Base-by-base conservation (phyloP, 1,140 invertebrate genomes). In the Drosophila mauritiana region DNA sequence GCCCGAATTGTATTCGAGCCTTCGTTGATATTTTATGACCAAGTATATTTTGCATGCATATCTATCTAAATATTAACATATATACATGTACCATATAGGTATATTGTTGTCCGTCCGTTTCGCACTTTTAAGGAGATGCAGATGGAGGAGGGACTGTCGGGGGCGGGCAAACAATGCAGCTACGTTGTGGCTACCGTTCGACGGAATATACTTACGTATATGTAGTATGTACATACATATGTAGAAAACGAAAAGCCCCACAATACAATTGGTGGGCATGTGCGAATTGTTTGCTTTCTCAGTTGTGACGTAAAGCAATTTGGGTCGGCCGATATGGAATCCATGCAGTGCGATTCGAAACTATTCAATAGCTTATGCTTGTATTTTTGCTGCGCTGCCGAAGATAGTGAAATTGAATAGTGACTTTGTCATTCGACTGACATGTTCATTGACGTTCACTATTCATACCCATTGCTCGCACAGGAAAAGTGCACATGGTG, bases 231-330 rank as follows among this genome's bases (percentile, higher is more conserved):
- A 22, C 20, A 31, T 31, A 31, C 5, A 5, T 8, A 31, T 8
- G 51, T 36, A 62, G 27, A 43, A 57, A 53, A 20, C 39, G 57
- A 63, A 61, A 68, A 62, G 79, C 25, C n/a, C 10, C 42, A 54
- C 15, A 43, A 37, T 43, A 61, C 77, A 49, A 55, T 63, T 57
- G 74, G 42, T 40, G 56, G 59, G 49, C 48, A 40, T 75, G 51
- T 65, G 55, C 51, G 72, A 82, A 58, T 64, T 83, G 63, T 85
- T 85, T 88, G 45, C 83, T 86, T 88, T 77, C 73, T 76, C 74
- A 62, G 13, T 17, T 69, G 51, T 77, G 73, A 77, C 73, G 63
- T 77, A 70, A 64, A 25, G n/a, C 12, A 22, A 74, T 64, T 53
- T 74, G 12, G 72, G 72, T 73, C 70, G 51, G 7, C 11, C 51